phyloP scores from a whole-genome alignment of 2,888 invertebrate genomes.

The Netelia melanura region DNA sequence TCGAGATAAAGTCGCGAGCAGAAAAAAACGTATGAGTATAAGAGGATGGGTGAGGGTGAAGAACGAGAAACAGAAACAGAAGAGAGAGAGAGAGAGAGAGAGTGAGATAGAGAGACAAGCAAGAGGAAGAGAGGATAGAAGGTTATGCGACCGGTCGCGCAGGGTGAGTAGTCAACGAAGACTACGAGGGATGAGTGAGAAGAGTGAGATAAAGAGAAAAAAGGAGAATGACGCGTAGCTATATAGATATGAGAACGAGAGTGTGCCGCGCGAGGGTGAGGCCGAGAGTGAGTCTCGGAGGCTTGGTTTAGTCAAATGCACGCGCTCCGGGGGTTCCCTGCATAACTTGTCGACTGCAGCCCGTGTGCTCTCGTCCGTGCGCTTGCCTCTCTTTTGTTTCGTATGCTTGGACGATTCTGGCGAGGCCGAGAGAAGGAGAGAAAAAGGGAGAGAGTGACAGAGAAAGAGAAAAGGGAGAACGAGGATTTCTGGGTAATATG shows the following conservation, averaged over 20 bases:
- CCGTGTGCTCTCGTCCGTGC: constrained; percentile 59
- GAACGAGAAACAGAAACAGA: constrained; percentile 58
- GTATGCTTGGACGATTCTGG: constrained; percentile 74
- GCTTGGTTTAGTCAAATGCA: constrained; percentile 81
- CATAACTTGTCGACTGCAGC: constrained; percentile 81
- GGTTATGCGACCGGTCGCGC: constrained; percentile 18
- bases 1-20: constrained; percentile 78
- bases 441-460: constrained; percentile 5
- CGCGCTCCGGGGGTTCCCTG: constrained; percentile 73
- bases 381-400: constrained; percentile 77
- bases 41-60: constrained; percentile 1
- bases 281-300: constrained; percentile 71
- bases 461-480: constrained; percentile 14
- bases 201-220: constrained; percentile 55
- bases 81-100: constrained; percentile 14
- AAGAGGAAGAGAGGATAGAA: not conserved
- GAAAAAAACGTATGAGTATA: constrained; percentile 42
- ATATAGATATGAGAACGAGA: constrained; percentile 39
- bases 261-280: constrained; percentile 62
- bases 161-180: constrained; percentile 24
- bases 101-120: not conserved
- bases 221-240: constrained; percentile 18
- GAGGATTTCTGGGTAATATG: constrained; percentile 53
- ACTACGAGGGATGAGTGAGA: constrained; percentile 41
- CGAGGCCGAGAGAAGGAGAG: constrained; percentile 37